phyloP scores from a whole-genome alignment of 2,797 vertebrate genomes.

The Crax fasciolata region DNA sequence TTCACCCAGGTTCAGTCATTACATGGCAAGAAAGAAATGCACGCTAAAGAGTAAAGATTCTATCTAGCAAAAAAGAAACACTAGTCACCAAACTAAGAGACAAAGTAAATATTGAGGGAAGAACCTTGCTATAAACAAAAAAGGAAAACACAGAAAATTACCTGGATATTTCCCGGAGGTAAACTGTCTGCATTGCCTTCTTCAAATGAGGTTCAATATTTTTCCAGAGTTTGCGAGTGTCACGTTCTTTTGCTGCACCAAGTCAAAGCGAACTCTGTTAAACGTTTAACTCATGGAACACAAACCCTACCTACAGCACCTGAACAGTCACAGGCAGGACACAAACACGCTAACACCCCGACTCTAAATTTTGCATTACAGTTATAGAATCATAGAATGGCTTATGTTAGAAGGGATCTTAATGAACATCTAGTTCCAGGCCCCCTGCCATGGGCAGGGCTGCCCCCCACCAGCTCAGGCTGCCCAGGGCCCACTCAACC shows the following conservation, averaged over 20 bases:
- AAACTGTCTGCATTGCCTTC: slow-evolving; percentile 98
- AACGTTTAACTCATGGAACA: background rate
- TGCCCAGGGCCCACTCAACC: too few relatives aligned
- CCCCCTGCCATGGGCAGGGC: too few relatives aligned
- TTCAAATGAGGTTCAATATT: slow-evolving; percentile 99
- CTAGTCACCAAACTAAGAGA: background rate
- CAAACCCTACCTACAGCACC: background rate
- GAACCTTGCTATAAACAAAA: background rate
- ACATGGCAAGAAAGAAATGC: background rate
- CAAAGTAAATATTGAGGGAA: background rate
- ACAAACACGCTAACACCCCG: background rate
- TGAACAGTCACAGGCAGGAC: background rate
- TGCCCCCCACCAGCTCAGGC: too few relatives aligned
- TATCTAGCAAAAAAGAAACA: background rate
- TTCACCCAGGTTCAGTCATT: background rate
- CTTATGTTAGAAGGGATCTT: too few relatives aligned
- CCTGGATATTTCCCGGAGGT: slow-evolving; percentile 97
- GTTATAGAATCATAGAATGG: background rate
- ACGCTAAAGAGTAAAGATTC: background rate
- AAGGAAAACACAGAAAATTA: slow-evolving; percentile 63
- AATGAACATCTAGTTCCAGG: too few relatives aligned
- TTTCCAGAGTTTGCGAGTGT: slow-evolving; percentile 95
- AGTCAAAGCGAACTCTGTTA: slow-evolving; percentile 40
- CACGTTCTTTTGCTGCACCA: slow-evolving; percentile 89
- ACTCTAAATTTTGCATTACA: background rate